Evolutionary conservation across 1,140 invertebrate species (phyloP).

Genomic region (Dendroctonus ponderosae): DNA sequence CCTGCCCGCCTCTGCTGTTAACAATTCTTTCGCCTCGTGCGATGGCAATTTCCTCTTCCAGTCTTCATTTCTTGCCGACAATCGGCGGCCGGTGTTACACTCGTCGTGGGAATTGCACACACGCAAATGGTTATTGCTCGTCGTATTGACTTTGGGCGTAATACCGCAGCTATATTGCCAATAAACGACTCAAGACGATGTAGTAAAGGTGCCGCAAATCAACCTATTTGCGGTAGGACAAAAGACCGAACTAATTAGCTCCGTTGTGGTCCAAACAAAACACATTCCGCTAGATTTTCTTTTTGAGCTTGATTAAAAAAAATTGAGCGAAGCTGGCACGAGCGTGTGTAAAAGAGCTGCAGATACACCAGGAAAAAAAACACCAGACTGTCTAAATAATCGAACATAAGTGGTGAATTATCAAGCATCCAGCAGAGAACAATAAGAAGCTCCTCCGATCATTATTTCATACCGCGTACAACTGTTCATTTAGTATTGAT

Average conservation of each 20-base stretch:
- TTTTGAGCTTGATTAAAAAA: too few relatives aligned
- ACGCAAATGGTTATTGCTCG: constrained; percentile 35
- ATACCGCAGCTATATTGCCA: constrained; percentile 30
- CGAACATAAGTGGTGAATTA: too few relatives aligned
- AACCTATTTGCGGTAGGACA: constrained; percentile 4
- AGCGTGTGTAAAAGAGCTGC: too few relatives aligned
- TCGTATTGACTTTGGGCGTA: constrained; percentile 34
- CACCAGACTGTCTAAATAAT: too few relatives aligned
- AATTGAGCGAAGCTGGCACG: too few relatives aligned
- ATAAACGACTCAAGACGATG: constrained; percentile 20
- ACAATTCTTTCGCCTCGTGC: constrained; percentile 23
- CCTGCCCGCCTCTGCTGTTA: not conserved
- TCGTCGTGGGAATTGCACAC: constrained; percentile 33
- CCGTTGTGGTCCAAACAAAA: too few relatives aligned
- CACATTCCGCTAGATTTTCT: too few relatives aligned
- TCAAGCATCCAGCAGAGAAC: too few relatives aligned
- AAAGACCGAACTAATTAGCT: not conserved
- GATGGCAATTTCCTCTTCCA: constrained; percentile 24
- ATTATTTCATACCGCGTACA: constrained; percentile 16
- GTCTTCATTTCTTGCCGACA: constrained; percentile 24
- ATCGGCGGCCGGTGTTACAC: constrained; percentile 33
- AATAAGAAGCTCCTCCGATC: constrained; percentile 9
- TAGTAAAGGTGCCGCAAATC: constrained; percentile 25
- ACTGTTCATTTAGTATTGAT: constrained; percentile 28
- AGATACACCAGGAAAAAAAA: too few relatives aligned